A percentile compares a stretch with the other conserved stretches of the same genome.
phyloP scores from a whole-genome alignment of 2,113 vertebrate genomes.

The Zeus faber region DNA sequence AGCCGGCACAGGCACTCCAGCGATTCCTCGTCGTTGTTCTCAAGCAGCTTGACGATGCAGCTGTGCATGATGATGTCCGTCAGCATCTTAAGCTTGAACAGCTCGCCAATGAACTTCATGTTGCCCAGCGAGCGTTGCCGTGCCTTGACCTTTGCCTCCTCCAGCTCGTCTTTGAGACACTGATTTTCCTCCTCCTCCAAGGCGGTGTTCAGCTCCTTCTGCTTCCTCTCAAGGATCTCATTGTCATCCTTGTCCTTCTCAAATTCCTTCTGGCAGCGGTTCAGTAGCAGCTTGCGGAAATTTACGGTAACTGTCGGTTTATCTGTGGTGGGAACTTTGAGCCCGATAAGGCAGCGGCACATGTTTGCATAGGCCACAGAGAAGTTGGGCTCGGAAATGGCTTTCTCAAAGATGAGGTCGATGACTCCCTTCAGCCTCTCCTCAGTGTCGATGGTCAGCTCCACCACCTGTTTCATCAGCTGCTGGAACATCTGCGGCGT shows the following conservation, averaged over 20 bases:
- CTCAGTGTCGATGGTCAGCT: conserved; percentile 93
- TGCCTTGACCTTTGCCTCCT: conserved; percentile 85
- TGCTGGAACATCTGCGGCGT: conserved; percentile 98
- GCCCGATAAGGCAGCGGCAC: conserved; percentile 98
- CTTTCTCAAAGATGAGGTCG: conserved; percentile 97
- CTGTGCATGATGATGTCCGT: conserved; percentile 98
- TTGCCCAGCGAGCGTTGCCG: conserved; percentile 92
- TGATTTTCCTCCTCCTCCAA: conserved; percentile 84
- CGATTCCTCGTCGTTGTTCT: conserved; percentile 95
- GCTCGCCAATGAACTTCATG: conserved; percentile 97
- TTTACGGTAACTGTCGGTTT: conserved; percentile 89
- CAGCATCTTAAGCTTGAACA: conserved; percentile 99
- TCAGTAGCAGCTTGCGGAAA: conserved; percentile 94
- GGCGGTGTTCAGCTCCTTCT: conserved; percentile 93
- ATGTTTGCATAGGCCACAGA: conserved; percentile 99
- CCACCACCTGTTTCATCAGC: conserved; percentile 96
- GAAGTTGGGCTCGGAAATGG: conserved; percentile 98
- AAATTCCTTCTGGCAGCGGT: conserved; percentile 98
- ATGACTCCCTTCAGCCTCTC: conserved; percentile 98
- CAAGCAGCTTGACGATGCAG: conserved; percentile 95
- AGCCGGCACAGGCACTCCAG: conserved; percentile 95
- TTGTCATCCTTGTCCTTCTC: conserved; percentile 98
- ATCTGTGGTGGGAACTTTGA: conserved; percentile 91
- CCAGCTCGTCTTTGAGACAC: conserved; percentile 85
- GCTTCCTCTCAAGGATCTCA: conserved; percentile 93